Evolutionary conservation across 2,113 vertebrate genomes (phyloP).

Genomic region (Motacilla tschutschensis): DNA sequence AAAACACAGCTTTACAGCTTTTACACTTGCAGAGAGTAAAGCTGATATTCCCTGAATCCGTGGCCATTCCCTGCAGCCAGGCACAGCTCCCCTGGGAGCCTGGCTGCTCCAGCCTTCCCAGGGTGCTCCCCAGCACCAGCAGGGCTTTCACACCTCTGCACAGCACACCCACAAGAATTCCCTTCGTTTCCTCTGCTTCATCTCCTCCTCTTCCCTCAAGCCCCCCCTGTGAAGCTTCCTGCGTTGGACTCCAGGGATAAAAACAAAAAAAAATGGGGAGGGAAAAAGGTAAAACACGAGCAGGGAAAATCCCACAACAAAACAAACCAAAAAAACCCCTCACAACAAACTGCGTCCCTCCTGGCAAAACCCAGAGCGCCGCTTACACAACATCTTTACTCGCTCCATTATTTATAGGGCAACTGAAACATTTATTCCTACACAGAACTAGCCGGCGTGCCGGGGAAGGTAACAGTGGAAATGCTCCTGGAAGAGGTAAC

Average conservation of each 20-base stretch:
- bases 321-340: conserved; percentile 35
- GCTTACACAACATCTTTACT: conserved; percentile 80
- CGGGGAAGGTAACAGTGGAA: neutral
- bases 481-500: neutral
- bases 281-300: neutral
- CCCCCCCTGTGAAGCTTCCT: conserved; percentile 10
- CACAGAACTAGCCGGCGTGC: conserved; percentile 23
- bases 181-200: conserved; percentile 44
- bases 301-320: neutral
- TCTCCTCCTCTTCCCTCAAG: conserved; percentile 15
- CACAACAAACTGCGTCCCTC: conserved; percentile 70
- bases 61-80: neutral
- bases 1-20: neutral
- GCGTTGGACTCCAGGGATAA: neutral
- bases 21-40: neutral
- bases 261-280: neutral
- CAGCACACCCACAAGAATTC: neutral
- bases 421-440: conserved; percentile 90
- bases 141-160: neutral
- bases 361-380: conserved; percentile 83
- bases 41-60: neutral
- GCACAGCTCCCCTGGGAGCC: neutral
- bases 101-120: neutral
- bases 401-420: conserved; percentile 89
- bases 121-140: neutral